Evolutionary conservation across 1,140 invertebrate genomes (phyloP), one percentile per base, ranked within the genome.

Genomic region (Bombus turneri): DNA sequence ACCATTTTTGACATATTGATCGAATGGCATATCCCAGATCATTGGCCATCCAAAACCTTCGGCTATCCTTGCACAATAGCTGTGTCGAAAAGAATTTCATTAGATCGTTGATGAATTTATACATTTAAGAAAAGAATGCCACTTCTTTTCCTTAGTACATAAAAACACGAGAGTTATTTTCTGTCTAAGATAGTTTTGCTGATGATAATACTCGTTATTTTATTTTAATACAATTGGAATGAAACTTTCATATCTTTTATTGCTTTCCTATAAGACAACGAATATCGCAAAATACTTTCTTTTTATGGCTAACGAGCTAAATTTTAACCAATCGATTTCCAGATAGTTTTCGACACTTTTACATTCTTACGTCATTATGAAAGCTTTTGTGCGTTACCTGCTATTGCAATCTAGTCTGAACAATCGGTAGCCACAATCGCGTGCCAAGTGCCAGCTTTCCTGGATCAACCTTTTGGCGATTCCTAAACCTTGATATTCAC

Each of bases 351-450:
- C 18, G 8, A 53, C 47, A 8, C 6, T 22, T 53, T 53, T 53
- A 22, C 18, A 53, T 6, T 53, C 18, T 22, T 53, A 18, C 47
- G 18, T 53, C 47, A 1, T 53, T 53, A 53, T 0, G 47, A 53
- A 22, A 53, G 18, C 18, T 22, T 53, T 53, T 22, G 18, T 53
- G 18, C 18, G 2, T 53, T 68, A 94, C 91, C 75, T 91, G 91
- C 90, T 95, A n/a, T 91, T 94, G 64, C 95, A 95, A 87, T 95
- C 93, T 59, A 95, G 90, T 68, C 94, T 91, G 77, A 96, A 93
- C 76, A 95, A 82, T 64, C 90, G 85, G 89, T 92, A 95, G 18
- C 93, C 93, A 69, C 93, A 93, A 84, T 96, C 94, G 31, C 93
- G 88, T 37, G 94, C 95, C 47, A 95, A 88, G 47, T 91, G 69